Evolutionary conservation across 1,140 invertebrate species (phyloP).

Genomic region (Zaprionus capensis): DNA sequence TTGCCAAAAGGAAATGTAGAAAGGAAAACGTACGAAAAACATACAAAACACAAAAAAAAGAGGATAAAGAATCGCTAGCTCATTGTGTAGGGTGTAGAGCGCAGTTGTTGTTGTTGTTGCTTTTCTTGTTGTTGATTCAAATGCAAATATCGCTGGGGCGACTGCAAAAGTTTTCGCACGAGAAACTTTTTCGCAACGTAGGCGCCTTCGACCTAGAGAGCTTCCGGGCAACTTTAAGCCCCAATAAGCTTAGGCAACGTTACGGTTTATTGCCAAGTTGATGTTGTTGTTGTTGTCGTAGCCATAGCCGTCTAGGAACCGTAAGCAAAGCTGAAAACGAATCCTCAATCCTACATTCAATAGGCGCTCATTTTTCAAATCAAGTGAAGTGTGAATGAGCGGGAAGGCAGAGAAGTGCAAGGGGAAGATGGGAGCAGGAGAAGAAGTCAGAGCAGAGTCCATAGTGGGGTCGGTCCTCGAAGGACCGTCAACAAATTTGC

Average conservation of each 20-base stretch:
- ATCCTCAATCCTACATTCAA: constrained; percentile 62
- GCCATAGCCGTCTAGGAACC: constrained; percentile 39
- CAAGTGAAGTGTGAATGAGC: constrained; percentile 80
- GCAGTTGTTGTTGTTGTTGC: constrained; percentile 14
- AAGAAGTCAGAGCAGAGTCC: neutral
- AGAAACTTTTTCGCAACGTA: constrained; percentile 67
- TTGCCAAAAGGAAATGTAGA: constrained; percentile 14
- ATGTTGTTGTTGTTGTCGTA: constrained; percentile 53
- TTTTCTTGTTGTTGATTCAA: constrained; percentile 68
- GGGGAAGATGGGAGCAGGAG: neutral
- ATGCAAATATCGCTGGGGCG: constrained; percentile 65
- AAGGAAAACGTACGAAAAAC: constrained; percentile 7
- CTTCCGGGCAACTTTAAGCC: constrained; percentile 66
- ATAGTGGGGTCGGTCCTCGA: constrained; percentile 16
- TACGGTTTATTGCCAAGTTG: constrained; percentile 78
- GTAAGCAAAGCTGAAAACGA: constrained; percentile 16
- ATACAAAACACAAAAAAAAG: constrained; percentile 3
- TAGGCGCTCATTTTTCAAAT: constrained; percentile 80
- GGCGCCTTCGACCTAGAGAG: constrained; percentile 44
- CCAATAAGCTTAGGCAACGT: constrained; percentile 74
- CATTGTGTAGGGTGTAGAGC: constrained; percentile 54
- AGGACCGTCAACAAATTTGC: constrained; percentile 72
- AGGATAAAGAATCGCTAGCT: constrained; percentile 55
- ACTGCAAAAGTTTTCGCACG: constrained; percentile 72
- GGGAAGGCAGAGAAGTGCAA: constrained; percentile 24